Evolutionary conservation across 2,888 invertebrate species (phyloP).

Genomic region (Sarcophaga caerulescens): DNA sequence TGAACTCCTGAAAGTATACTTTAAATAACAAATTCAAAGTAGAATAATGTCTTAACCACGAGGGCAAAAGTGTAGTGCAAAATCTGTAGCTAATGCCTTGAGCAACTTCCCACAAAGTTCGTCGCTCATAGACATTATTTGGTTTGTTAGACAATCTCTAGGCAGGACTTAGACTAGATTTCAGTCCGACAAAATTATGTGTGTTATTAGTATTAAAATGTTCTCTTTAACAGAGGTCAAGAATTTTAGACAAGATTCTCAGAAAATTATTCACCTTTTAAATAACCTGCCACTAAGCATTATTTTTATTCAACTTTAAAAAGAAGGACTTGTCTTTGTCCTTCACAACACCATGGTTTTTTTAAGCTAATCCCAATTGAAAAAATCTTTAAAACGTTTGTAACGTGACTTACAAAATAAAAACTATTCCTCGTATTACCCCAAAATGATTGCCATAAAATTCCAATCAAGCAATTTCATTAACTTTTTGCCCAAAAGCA

Average conservation of each 20-base stretch:
- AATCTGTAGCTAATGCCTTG: too few species aligned
- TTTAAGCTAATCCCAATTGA: background rate
- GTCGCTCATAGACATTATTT: too few species aligned
- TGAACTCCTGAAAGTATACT: background rate
- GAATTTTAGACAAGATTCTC: too few species aligned
- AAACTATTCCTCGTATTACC: conserved; percentile 21
- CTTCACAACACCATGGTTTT: background rate
- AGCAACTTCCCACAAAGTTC: too few species aligned
- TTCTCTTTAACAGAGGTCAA: too few species aligned
- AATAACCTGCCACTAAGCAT: conserved; percentile 41
- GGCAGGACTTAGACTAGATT: too few species aligned
- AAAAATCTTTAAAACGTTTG: background rate
- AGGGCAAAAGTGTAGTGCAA: background rate
- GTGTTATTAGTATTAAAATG: too few species aligned
- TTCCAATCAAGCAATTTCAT: conserved; percentile 68
- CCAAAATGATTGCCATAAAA: conserved; percentile 65
- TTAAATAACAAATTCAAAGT: background rate
- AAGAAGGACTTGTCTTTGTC: conserved; percentile 14
- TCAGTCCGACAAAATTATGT: too few species aligned
- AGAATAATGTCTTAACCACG: too few species aligned
- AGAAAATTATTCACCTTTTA: background rate
- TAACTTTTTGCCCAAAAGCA: conserved; percentile 47
- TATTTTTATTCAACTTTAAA: conserved; percentile 3
- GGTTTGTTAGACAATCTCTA: too few species aligned
- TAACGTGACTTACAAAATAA: conserved; percentile 36